Evolutionary conservation across 2,797 vertebrate genomes (phyloP).

Genomic region (Anguilla marmorata): DNA sequence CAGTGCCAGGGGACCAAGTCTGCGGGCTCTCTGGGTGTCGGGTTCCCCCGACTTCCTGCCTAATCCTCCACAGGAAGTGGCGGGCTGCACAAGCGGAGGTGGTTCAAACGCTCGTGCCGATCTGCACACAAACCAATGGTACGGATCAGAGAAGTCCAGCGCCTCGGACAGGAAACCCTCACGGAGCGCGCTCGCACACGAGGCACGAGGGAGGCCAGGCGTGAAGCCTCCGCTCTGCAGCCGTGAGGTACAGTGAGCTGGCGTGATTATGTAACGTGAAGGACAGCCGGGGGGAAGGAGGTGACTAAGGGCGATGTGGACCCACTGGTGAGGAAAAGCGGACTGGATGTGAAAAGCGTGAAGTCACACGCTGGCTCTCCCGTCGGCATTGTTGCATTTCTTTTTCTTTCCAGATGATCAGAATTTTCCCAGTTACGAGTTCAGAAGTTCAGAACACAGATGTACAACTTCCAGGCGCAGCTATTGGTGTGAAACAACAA

Average conservation of each 20-base stretch:
- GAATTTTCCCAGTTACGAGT: background rate
- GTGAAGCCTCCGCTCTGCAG: too few relatives aligned
- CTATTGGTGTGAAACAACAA: background rate
- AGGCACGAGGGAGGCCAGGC: background rate
- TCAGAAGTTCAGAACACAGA: background rate
- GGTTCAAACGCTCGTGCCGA: background rate
- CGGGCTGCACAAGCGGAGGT: background rate
- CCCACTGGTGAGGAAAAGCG: background rate
- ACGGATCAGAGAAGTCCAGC: background rate
- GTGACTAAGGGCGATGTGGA: background rate
- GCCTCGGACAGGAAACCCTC: background rate
- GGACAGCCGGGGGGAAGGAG: background rate
- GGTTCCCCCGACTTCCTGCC: conserved; percentile 28
- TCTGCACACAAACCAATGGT: background rate
- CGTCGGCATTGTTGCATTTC: conserved; percentile 11
- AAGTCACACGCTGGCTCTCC: background rate
- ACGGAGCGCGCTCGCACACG: background rate
- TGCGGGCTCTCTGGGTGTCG: conserved; percentile 13
- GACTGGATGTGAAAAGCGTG: background rate
- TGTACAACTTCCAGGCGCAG: background rate
- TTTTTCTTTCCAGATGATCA: background rate
- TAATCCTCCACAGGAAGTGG: conserved; percentile 23
- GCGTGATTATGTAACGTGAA: background rate
- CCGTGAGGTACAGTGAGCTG: conserved; percentile 1
- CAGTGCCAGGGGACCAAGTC: background rate